phyloP scores from a whole-genome alignment of 2,113 vertebrate genomes.

The Tyto alba region DNA sequence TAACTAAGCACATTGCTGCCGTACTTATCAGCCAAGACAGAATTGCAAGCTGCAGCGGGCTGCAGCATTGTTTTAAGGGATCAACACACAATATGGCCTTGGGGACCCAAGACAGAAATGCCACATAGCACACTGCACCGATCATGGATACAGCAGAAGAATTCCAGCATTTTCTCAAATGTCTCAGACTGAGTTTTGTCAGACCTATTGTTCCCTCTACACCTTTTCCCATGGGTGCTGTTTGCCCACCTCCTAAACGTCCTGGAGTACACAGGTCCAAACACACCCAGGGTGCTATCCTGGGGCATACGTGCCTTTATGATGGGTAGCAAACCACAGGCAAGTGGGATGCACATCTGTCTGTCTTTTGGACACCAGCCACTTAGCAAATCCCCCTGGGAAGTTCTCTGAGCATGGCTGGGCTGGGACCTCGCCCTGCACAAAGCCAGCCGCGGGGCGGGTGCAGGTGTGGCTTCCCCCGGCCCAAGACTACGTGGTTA shows the following conservation, averaged over 20 bases:
- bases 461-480: background rate
- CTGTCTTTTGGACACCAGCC: background rate
- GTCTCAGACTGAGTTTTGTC: background rate
- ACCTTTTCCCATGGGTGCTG: background rate
- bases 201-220: background rate
- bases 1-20: background rate
- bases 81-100: background rate
- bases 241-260: background rate
- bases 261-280: background rate
- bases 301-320: rapidly evolving
- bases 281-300: background rate
- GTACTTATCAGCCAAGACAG: too few species aligned
- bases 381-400: background rate
- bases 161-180: background rate
- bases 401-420: background rate
- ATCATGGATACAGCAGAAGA: background rate
- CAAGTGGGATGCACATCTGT: rapidly evolving
- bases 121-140: rapidly evolving
- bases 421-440: background rate
- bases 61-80: background rate
- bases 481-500: rapidly evolving
- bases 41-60: background rate
- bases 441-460: rapidly evolving
- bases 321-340: background rate
- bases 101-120: background rate